Conservation (phyloP, 2,113 vertebrate species). For the Pygathrix nemaeus region DNA sequence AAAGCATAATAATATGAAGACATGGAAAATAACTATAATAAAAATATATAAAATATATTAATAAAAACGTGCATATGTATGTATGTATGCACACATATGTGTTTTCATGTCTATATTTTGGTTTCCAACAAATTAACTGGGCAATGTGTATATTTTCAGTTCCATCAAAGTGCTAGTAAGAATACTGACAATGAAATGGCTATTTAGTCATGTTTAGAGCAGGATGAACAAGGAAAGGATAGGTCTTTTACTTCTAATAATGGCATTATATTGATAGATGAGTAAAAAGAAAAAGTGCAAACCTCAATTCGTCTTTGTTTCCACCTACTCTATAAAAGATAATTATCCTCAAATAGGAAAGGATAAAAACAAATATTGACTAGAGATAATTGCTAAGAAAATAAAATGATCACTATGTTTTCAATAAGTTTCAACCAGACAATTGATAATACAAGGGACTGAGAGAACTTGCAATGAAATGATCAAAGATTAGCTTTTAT, state of each 20-base stretch:
- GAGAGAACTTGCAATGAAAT: background rate
- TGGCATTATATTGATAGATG: background rate
- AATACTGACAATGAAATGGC: background rate
- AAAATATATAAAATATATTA: background rate
- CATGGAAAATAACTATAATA: background rate
- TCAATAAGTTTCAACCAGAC: background rate
- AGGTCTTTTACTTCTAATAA: background rate
- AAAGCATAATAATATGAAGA: background rate
- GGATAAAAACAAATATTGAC: background rate
- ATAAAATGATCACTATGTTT: background rate
- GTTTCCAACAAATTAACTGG: background rate
- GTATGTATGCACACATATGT: background rate
- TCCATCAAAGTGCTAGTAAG: background rate
- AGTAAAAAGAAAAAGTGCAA: background rate
- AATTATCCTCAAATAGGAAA: background rate
- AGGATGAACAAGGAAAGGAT: background rate
- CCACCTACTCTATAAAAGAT: background rate
- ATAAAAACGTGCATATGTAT: background rate
- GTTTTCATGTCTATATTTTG: background rate
- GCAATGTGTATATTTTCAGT: background rate
- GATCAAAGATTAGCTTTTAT: background rate
- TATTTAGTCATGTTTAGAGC: background rate
- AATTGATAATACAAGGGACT: background rate
- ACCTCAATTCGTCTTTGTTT: background rate
- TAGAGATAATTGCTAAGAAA: background rate